Evolutionary conservation across 64 coral and sea anemone species (phyloP), one percentile per base, ranked within the genome.

Genomic region (Stichodactyla helianthus): DNA sequence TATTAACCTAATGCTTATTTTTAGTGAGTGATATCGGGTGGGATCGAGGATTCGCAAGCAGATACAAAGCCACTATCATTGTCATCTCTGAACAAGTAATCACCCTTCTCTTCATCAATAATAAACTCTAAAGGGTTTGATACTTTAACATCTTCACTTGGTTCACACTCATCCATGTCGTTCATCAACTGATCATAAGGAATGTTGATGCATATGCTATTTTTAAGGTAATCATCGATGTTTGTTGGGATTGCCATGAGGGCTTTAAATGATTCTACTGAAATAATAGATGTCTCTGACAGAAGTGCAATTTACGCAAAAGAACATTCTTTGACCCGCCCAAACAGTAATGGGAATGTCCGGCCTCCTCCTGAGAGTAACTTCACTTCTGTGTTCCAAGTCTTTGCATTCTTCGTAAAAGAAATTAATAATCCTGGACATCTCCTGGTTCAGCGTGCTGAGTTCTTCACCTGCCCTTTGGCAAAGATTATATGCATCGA

Each of bases 391-490:
- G 50, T 16, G 23, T 77, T 77, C 74, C 74, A 77, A 77, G 6
- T 35, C 23, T 31, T 76, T 76, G 70, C 70, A 76, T 20, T 76
- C 70, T 76, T 76, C 6, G 18, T 5, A 76, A 76, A 77, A 77
- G 44, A 77, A 77, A 13, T 35, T 11, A 77, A 77, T 77, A 50
- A 23, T 50, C 44, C 74, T 77, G 74, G 74, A 77, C 74, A 77
- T 77, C 44, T 77, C 74, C 44, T 77, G 74, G 74, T 77, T 35
- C 74, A 77, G 60, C 60, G 4, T 63, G 60, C 9, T 15, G 60
- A 77, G 74, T 77, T 77, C 74, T 77, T 77, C 74, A 77, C 74
- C 74, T 6, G 74, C 74, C 74, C 74, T 77, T 77, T 77, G 74
- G 74, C 74, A 77, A 77, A 77, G 74, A 77, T 77, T 6, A 15